These are phyloP conservation scores for Drosophila sturtevanti DNA, from an alignment of 1,140 invertebrate species.

Conservation along the genomic window DNA sequence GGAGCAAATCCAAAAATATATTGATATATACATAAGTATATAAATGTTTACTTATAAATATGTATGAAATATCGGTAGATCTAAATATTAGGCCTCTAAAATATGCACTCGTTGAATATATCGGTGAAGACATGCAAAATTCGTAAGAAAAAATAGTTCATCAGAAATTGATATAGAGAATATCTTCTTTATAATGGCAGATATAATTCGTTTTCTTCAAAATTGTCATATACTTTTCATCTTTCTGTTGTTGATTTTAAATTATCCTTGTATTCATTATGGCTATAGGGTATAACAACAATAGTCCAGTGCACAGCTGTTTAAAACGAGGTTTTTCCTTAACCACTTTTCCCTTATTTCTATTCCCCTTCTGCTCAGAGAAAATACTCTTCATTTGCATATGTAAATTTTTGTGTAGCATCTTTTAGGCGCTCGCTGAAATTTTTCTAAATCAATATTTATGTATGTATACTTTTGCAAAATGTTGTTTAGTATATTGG, in stretches of 20 bases:
- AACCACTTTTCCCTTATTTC: neutral
- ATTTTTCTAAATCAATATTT: slow-evolving; percentile 13
- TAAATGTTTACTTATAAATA: too few species aligned
- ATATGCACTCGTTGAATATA: too few species aligned
- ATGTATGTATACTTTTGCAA: slow-evolving; percentile 2
- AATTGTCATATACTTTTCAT: too few species aligned
- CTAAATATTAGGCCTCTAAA: too few species aligned
- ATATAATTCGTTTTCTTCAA: too few species aligned
- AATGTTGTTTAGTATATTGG: slow-evolving; percentile 8
- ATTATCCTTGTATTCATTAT: neutral
- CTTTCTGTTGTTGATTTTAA: neutral
- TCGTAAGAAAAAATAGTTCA: too few species aligned
- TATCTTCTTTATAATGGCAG: too few species aligned
- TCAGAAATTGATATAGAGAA: too few species aligned
- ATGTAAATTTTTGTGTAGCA: slow-evolving; percentile 11
- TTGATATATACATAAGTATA: too few species aligned
- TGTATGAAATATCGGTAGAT: too few species aligned
- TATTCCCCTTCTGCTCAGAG: neutral
- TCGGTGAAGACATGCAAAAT: too few species aligned
- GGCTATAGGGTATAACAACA: neutral
- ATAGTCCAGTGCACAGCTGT: neutral
- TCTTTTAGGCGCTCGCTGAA: slow-evolving; percentile 3
- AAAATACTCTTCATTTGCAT: slow-evolving; percentile 1
- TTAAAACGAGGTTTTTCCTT: neutral
- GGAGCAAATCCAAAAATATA: too few species aligned